phyloP scores from a whole-genome alignment of 2,888 invertebrate genomes.

The Caenorhabditis virilis region DNA sequence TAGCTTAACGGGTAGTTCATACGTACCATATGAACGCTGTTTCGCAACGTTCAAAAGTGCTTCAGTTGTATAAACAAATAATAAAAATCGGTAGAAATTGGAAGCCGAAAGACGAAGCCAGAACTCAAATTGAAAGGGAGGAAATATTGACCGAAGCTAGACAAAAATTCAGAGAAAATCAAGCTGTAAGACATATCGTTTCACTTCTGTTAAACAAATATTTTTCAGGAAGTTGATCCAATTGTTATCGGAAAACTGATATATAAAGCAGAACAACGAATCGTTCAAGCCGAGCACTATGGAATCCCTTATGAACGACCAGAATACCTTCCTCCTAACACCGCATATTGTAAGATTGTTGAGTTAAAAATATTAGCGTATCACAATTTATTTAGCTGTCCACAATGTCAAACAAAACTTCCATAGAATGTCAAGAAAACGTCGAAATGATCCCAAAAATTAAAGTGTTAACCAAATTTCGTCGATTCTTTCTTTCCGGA shows the following conservation, averaged over 20 bases:
- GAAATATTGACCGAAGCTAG: slow-evolving; percentile 51
- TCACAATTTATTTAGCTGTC: slow-evolving; percentile 8
- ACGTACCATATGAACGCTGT: slow-evolving; percentile 26
- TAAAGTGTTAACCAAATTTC: too few relatives aligned
- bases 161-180: slow-evolving; percentile 47
- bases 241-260: slow-evolving; percentile 51
- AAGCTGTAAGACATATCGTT: slow-evolving; percentile 35
- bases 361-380: background rate
- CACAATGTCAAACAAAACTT: slow-evolving; percentile 30
- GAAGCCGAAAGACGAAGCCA: slow-evolving; percentile 45
- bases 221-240: slow-evolving; percentile 38
- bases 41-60: slow-evolving; percentile 25
- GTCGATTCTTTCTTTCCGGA: slow-evolving; percentile 21
- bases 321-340: slow-evolving; percentile 58
- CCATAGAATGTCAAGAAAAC: slow-evolving; percentile 35
- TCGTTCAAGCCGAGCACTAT: slow-evolving; percentile 61
- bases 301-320: slow-evolving; percentile 61
- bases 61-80: slow-evolving; percentile 40
- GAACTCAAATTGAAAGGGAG: slow-evolving; percentile 41
- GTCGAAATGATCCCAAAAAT: slow-evolving; percentile 23
- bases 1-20: too few relatives aligned
- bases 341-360: slow-evolving; percentile 50
- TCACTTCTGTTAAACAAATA: background rate
- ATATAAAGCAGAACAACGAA: slow-evolving; percentile 49
- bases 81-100: slow-evolving; percentile 39